Evolutionary conservation across 2,797 vertebrate genomes (phyloP).

Genomic region (Botia almorhae): DNA sequence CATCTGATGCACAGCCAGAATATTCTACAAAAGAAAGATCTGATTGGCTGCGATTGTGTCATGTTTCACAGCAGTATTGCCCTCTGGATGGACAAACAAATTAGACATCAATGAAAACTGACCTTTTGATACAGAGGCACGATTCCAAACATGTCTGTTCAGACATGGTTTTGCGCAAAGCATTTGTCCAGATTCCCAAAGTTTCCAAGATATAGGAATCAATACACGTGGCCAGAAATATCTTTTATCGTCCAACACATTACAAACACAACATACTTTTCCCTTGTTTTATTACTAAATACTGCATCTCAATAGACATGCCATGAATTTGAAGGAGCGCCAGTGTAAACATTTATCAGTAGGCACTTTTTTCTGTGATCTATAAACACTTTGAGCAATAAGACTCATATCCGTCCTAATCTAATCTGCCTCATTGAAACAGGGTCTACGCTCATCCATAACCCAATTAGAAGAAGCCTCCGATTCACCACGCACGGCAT

Average conservation of each 20-base stretch:
- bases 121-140: not conserved
- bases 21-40: too few relatives aligned
- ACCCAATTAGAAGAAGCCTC: conserved; percentile 68
- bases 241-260: conserved; percentile 1
- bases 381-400: conserved; percentile 66
- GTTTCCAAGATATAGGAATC: conserved; percentile 10
- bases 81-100: too few relatives aligned
- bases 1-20: too few relatives aligned
- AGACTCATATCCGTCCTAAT: conserved; percentile 76
- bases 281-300: conserved; percentile 24
- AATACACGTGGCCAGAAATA: conserved; percentile 25
- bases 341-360: conserved; percentile 36
- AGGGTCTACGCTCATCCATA: conserved; percentile 69
- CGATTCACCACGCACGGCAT: conserved; percentile 56
- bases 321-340: conserved; percentile 56
- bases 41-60: too few relatives aligned
- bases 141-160: not conserved
- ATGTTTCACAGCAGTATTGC: too few relatives aligned
- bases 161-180: not conserved
- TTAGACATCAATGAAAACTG: not conserved
- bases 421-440: conserved; percentile 67
- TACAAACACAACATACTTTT: conserved; percentile 34
- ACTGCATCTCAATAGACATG: conserved; percentile 53
- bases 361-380: conserved; percentile 50
- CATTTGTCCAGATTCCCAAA: not conserved